Percentiles rank a stretch among this genome's conserved stretches.
These are phyloP conservation scores for Zaprionus gabonicus DNA, from an alignment of 1,140 invertebrate genomes.

Conservation along the genomic window DNA sequence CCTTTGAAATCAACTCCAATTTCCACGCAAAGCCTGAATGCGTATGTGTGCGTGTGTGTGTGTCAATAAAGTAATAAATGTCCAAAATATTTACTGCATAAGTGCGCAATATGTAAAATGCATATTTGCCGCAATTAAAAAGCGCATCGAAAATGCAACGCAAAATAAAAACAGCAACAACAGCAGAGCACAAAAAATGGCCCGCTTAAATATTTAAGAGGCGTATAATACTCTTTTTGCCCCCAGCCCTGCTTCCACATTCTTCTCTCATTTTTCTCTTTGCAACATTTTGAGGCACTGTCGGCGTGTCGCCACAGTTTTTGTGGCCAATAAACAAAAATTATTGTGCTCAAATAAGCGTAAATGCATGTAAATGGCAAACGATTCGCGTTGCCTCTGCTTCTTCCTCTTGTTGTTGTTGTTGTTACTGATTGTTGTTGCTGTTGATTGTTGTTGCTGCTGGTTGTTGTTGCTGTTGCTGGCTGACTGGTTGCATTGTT, in stretches of 20 bases:
- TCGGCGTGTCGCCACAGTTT: conserved; percentile 54
- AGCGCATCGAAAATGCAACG: conserved; percentile 48
- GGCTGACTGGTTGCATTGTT: conserved; percentile 58
- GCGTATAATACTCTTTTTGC: conserved; percentile 33
- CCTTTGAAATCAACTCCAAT: conserved; percentile 1
- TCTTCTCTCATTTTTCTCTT: not conserved
- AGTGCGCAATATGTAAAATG: conserved; percentile 63
- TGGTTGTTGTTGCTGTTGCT: conserved; percentile 10
- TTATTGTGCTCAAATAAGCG: conserved; percentile 81
- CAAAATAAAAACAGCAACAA: conserved; percentile 29
- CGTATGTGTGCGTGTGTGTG: not conserved
- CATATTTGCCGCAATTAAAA: conserved; percentile 73
- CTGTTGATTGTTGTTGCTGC: not conserved
- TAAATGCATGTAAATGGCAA: conserved; percentile 68
- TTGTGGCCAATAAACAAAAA: conserved; percentile 79
- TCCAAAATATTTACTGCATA: conserved; percentile 63
- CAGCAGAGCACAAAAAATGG: not conserved
- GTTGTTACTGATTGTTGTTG: not conserved
- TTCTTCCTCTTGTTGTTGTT: conserved; percentile 4
- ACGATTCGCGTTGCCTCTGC: not conserved
- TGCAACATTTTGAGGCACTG: conserved; percentile 26
- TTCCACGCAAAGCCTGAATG: not conserved
- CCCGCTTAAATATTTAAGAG: conserved; percentile 70
- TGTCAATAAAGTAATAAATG: conserved; percentile 48
- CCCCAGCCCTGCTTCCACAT: too few relatives aligned